phyloP scores from a whole-genome alignment of 2,797 vertebrate species.

The Rhinichthys osculus region DNA sequence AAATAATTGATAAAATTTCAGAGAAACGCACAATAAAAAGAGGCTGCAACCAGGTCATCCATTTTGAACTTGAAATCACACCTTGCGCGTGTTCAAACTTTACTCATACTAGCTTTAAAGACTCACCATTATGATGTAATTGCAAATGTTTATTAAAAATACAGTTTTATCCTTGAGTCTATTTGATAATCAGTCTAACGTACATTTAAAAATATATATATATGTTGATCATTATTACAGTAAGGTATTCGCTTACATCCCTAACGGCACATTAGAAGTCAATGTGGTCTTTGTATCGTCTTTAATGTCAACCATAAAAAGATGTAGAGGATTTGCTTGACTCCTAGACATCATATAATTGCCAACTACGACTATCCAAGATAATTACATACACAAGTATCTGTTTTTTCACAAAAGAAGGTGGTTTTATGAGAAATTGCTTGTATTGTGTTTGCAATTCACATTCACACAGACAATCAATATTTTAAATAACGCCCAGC shows the following conservation, averaged over 20 bases:
- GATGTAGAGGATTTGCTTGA: not conserved
- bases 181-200: not conserved
- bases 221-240: not conserved
- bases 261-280: not conserved
- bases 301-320: not conserved
- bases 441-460: not conserved
- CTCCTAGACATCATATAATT: not conserved
- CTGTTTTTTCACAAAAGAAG: not conserved
- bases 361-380: not conserved
- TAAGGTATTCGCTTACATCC: not conserved
- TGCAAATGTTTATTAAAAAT: no score
- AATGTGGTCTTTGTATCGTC: not conserved
- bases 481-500: constrained; percentile 1
- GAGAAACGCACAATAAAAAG: not conserved
- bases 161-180: not conserved
- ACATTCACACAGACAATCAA: not conserved
- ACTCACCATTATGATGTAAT: no score
- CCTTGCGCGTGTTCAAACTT: no score
- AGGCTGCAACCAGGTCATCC: not conserved
- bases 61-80: not conserved
- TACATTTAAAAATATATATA: not conserved
- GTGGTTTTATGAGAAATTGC: not conserved
- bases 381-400: not conserved
- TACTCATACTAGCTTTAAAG: no score
- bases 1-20: no score